A percentile compares a stretch with the other conserved stretches of the same genome.
Conservation (phyloP, 2,888 invertebrate species). For the Metopia argyrocephala region DNA sequence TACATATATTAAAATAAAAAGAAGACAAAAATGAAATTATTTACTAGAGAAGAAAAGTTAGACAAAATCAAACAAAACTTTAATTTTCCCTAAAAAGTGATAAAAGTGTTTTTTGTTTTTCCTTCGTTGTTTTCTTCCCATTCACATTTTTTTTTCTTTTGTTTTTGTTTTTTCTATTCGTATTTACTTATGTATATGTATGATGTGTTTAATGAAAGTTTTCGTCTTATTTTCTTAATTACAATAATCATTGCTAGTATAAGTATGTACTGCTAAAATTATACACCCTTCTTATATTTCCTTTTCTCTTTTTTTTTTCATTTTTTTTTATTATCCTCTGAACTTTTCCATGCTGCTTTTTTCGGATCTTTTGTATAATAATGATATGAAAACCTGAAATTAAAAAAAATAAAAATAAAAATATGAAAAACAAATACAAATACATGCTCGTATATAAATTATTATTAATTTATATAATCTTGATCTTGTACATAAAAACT, state of each 20-base stretch:
- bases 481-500: constrained; percentile 58
- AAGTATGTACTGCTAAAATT: constrained; percentile 73
- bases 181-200: no score
- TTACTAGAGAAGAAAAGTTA: no score
- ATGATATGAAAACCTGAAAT: constrained; percentile 64
- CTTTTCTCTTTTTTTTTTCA: constrained; percentile 70
- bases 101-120: constrained; percentile 1
- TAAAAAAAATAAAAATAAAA: constrained; percentile 61
- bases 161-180: no score
- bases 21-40: constrained; percentile 15
- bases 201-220: constrained; percentile 59
- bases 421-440: constrained; percentile 62
- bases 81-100: constrained; percentile 45
- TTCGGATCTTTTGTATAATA: constrained; percentile 76
- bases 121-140: constrained; percentile 1
- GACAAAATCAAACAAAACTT: constrained; percentile 40
- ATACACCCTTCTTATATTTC: constrained; percentile 75
- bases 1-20: constrained; percentile 30
- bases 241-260: constrained; percentile 57
- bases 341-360: constrained; percentile 79
- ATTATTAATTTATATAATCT: constrained; percentile 7
- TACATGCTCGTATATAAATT: no score
- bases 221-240: constrained; percentile 57
- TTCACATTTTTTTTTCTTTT: not conserved
- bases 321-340: constrained; percentile 69